Evolutionary conservation across 2,113 vertebrate genomes (phyloP), one percentile per base, ranked within the genome.

Genomic region (Ailurus styani): DNA sequence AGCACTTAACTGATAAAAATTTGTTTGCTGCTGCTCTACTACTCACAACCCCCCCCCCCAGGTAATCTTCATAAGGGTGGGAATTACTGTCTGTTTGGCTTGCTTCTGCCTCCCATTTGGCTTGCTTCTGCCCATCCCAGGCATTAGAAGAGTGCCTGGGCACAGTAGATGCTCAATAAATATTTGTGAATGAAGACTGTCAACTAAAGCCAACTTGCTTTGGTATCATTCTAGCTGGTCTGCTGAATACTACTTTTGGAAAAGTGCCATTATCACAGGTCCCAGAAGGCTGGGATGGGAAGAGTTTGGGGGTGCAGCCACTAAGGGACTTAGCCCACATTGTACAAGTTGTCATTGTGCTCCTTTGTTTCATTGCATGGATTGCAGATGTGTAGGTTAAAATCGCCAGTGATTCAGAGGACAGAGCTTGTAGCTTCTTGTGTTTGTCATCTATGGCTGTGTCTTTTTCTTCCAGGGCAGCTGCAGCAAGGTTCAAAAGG

Each of bases 31-130:
- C 25, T 21, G 4, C 73, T 31, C 25, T 20, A 25, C 60, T 42
- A 3, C 14, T 29, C 23, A 34, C n/a, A n/a, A n/a, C 13, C 13
- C 12, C 3, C 10, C 5, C 1, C 11, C 6, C 37, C 11, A 8
- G 31, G 9, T 42, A 45, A 4, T 90, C 52, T 83, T 50, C 17
- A 13, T 31, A 5, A 73, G 23, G 11, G 18, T 20, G 42, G 50
- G 42, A 20, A 9, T n/a, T 72, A 84, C 20, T 70, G 42, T 82
- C 45, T 25, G 2, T 79, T 82, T 77, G 37, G 2, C 78, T 90
- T 95, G 66, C 52, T 31, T 5, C 72, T 54, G 12, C 29, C 17
- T 66, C 8, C 52, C 10, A n/a, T 79, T 82, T 77, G 37, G 2
- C 78, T 90, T 95, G 66, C 52, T 31, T 5, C 72, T 54, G 12